Base-by-base conservation (phyloP, 1,140 invertebrate species). In the Achroia grisella region DNA sequence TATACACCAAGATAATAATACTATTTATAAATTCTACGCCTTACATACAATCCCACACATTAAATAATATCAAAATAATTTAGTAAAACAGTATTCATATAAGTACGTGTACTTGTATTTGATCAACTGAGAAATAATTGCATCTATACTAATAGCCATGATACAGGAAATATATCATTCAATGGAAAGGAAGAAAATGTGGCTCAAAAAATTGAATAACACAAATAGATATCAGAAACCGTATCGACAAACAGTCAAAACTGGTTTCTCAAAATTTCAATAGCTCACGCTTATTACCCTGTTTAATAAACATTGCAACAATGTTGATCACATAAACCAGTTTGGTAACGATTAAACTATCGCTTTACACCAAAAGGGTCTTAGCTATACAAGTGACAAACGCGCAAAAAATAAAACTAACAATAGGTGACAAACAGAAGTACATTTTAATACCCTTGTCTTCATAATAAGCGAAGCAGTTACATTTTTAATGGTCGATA, bases 291-390 rank as follows among this genome's bases (percentile, higher is more conserved):
- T 76, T 75, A 78, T 80, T 80, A 73, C 63, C 70, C 74, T 78
- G 77, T 80, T 78, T 79, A 78, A 81, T 83, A 83, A 83, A 82
- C 68, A 77, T 77, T 63, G 74, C 74, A 78, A 83, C 79, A 78
- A 55, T 74, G 75, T 80, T 72, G 70, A 72, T 80, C 71, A 70
- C 37, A 5, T 15, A 69, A 73, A 78, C 79, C 44, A 48, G 77
- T 77, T 77, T 52, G 17, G 39, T 53, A 23, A 23, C 17, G 17
- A 23, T 23, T 23, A 23, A 23, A 23, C 17, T 23, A 23, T 23
- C 17, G 17, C 17, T 23, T 23, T 23, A 23, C 17, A 23, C 6
- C 45, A 49, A 39, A 49, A 44, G 41, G 48, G 53, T 48, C 44
- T 32, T 40, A 35, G 48, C 40, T 55, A 67, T 61, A 60, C 34